These are phyloP conservation scores for Gibbula magus DNA, from an alignment of 2,888 invertebrate genomes.

Conservation along the genomic window DNA sequence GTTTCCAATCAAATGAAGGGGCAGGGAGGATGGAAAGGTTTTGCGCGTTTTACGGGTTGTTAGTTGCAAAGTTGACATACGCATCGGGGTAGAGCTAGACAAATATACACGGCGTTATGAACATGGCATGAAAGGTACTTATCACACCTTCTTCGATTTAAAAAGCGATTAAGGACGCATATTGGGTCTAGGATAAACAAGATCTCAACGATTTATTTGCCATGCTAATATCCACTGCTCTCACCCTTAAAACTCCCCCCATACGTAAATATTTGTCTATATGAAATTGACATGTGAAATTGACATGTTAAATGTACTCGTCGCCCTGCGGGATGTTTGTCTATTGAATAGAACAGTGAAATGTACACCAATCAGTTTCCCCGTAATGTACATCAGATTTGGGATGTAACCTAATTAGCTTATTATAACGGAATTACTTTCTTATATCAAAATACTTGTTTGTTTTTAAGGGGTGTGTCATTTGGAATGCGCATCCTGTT, in stretches of 20 bases:
- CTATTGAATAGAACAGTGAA: too few relatives aligned
- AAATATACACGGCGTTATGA: constrained; percentile 7
- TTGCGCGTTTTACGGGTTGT: constrained; percentile 9
- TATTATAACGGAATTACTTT: too few relatives aligned
- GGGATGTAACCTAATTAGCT: too few relatives aligned
- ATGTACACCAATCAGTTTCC: too few relatives aligned
- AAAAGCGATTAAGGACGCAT: not conserved
- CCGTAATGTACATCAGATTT: too few relatives aligned
- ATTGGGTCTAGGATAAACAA: not conserved
- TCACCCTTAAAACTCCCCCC: not conserved
- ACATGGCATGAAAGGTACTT: constrained; percentile 1
- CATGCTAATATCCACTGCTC: not conserved
- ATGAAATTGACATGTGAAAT: constrained; percentile 13
- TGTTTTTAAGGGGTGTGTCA: too few relatives aligned
- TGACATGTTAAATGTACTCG: constrained; percentile 12
- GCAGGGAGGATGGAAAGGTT: not conserved
- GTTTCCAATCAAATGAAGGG: constrained; percentile 13
- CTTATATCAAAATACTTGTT: too few relatives aligned
- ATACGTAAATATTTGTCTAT: constrained; percentile 9
- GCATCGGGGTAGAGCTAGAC: constrained; percentile 11
- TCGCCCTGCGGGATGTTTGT: not conserved
- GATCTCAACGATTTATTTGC: not conserved
- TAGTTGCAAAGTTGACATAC: constrained; percentile 9
- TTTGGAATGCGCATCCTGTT: too few relatives aligned
- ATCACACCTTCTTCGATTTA: constrained; percentile 2